Evolutionary conservation across 2,113 vertebrate genomes (phyloP), one percentile per base, ranked within the genome.

Genomic region (Polypterus senegalus): DNA sequence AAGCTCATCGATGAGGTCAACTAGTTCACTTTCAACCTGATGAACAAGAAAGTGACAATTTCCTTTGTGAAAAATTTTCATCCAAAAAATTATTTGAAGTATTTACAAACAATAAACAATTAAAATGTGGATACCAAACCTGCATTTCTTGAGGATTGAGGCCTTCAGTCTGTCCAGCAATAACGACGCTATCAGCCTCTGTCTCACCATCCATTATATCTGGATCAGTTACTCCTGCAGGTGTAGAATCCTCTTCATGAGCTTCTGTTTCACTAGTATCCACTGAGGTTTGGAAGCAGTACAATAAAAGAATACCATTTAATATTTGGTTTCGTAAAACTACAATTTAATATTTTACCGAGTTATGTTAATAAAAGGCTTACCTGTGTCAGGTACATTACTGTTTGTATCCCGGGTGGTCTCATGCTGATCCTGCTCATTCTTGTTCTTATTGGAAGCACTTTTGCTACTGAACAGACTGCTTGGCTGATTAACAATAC

Each of bases 181-280:
- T 93, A 64, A 93, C 92, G 53, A 93, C 92, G 0, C 89, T 84
- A 69, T 96, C 92, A 49, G 82, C 90, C 66, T 94, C 92, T 0
- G 89, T 68, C 80, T 96, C 92, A 60, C 92, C 92, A 70, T 96
- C 92, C 92, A 96, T 96, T 69, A 95, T 85, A 77, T 96, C 92
- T 4, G 76, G 79, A 76, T 94, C 92, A 59, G 89, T 73, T 54
- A 89, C 88, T 70, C 88, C 89, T 61, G 88, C 86, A 55, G 90
- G 83, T 72, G 88, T 85, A 67, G 80, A 84, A 64, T 89, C 90
- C 69, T 94, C 91, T 70, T 88, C 89, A n/a, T 89, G 90, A 5
- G 76, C 73, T 68, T 92, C 92, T 1, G 87, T 75, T 74, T 92
- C 92, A 27, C 91, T 90, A 46, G 88, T 79, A 71, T 92, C 92